Evolutionary conservation across 2,113 vertebrate species (phyloP), one percentile per base, ranked within the genome.

Genomic region (Nothoprocta perdicaria): DNA sequence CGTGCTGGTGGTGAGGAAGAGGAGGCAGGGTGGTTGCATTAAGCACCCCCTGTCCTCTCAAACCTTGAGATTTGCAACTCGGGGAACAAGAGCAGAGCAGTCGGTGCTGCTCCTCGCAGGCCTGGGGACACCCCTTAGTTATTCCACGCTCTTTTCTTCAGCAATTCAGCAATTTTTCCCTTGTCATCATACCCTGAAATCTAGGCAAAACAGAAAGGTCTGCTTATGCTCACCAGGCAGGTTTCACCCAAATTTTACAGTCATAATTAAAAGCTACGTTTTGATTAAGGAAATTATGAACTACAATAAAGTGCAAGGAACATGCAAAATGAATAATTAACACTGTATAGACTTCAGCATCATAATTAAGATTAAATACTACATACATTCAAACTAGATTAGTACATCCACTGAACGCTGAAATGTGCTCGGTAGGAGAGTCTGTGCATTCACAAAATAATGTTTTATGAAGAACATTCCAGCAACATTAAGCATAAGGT

Each of bases 291-390:
- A 97, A 98, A 98, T 97, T 98, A 97, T 94, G 95, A 97, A 95
- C 96, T 97, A 96, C 97, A 97, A 96, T 97, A 96, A 97, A 97
- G 95, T 97, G 86, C 96, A 96, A 94, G 86, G 94, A 98, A 97
- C 96, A 96, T 97, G 96, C 91, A 93, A 97, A 97, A 98, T 98
- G 96, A 98, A 98, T 97, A 97, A 98, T 98, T 98, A 98, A 97
- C 94, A 65, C 94, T 96, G 97, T 97, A 97, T 97, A 98, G 97
- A 96, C 97, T 98, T 97, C 92, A 83, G 95, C 92, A 96, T 97
- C 97, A 93, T 98, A 98, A 98, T 98, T 97, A 97, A 98, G 97
- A 98, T 98, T 98, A 98, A 98, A 97, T 96, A 94, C 96, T 50
- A 84, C 95, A 96, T 97, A 97, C 94, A 97, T 97, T 97, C 97